Evolutionary conservation across 2,888 invertebrate species (phyloP), one percentile per base, ranked within the genome.

Genomic region (Ichneumoninae sp.): DNA sequence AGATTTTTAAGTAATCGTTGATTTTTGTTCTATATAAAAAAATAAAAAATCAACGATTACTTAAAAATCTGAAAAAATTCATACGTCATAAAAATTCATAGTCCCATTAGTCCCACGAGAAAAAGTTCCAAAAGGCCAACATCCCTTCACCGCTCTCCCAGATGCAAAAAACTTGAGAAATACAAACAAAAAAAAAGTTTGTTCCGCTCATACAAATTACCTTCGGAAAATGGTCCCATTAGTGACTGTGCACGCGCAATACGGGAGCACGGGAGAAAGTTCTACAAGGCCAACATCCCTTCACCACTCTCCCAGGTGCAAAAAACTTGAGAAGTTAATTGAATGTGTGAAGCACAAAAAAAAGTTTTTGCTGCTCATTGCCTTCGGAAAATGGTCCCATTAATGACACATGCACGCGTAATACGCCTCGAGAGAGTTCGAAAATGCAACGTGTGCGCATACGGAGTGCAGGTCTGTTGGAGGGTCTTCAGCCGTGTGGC

Each of bases 401-500:
- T 16, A 4, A 47, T 16, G 44, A 47, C 44, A 40, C 16, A 16
- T 16, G 16, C 44, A 3, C 44, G 13, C 44, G 16, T 47, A 1
- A 1, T 16, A 47, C 16, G 16, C 2, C 33, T 1, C 33, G 40
- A 40, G 40, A 10, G 40, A 10, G 10, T 10, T 40, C 40, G 40
- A 40, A 19, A 22, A 6, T n/a, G 70, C 30, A 50, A 33, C 36
- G 65, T 62, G 52, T 26, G 16, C 47, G 44, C 8, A 40, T 10
- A 3, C 40, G 3, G 40, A 2, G 40, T 8, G 5, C 19, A n/a
- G 4, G 1, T 69, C 16, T 52, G 50, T 60, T 40, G 22, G 1
- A 30, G 36, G 62, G 13, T 13, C 40, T 13, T 69, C 52, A 74
- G 50, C 33, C 69, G 50, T 10, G 62, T 60, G 13, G 50, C 66